Evolutionary conservation across 2,797 vertebrate genomes (phyloP).

Genomic region (Knipowitschia caucasica): DNA sequence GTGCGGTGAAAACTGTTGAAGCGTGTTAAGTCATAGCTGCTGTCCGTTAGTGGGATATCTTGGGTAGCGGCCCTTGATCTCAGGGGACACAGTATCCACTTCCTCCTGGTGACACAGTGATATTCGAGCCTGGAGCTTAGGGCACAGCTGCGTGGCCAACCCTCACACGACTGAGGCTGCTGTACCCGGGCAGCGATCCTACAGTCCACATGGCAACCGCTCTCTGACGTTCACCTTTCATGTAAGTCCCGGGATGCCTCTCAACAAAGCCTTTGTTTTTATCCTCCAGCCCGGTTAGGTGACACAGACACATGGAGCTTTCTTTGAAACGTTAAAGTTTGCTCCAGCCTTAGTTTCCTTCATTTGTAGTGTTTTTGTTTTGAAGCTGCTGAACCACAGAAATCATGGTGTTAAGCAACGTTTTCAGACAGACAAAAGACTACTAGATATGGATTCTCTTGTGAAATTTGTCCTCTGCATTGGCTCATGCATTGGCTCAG

Average conservation of each 20-base stretch:
- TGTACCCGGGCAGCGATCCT: conserved; percentile 18
- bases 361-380: conserved; percentile 5
- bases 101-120: conserved; percentile 46
- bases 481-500: no score
- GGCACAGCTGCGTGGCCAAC: conserved; percentile 49
- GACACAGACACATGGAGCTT: conserved; percentile 15
- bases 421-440: background rate
- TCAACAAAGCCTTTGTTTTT: conserved; percentile 29
- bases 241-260: conserved; percentile 9
- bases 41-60: conserved; percentile 24
- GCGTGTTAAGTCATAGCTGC: conserved; percentile 3
- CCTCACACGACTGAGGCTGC: conserved; percentile 30
- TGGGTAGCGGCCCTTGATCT: conserved; percentile 38
- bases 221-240: background rate
- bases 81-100: conserved; percentile 41
- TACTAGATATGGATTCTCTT: no score
- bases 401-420: conserved; percentile 8
- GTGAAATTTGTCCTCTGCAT: no score
- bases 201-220: conserved; percentile 15
- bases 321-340: conserved; percentile 8
- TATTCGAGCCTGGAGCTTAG: conserved; percentile 39
- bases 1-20: background rate
- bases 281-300: conserved; percentile 16
- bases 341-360: conserved; percentile 9
- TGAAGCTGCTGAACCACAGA: background rate